Conservation (phyloP, 2,113 vertebrate species). For the Probosciger aterrimus region DNA sequence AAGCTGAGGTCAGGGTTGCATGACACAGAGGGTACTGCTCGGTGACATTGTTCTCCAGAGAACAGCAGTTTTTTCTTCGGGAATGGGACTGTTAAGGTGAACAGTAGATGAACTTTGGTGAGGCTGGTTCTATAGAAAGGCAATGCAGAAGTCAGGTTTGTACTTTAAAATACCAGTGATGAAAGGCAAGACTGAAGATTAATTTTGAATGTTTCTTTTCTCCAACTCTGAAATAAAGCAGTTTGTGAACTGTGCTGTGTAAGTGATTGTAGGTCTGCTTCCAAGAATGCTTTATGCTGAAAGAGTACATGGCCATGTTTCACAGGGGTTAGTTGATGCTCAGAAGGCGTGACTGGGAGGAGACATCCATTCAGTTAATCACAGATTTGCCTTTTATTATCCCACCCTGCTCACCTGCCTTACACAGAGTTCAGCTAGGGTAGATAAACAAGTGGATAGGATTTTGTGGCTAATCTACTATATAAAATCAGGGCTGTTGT, state of each 20-base stretch:
- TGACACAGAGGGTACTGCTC: neutral
- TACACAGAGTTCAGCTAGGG: neutral
- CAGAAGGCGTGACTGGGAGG: neutral
- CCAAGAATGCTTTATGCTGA: neutral
- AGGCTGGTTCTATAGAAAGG: neutral
- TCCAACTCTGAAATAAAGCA: neutral
- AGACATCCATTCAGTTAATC: neutral
- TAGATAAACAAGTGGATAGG: neutral
- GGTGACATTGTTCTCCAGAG: neutral
- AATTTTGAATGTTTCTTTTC: neutral
- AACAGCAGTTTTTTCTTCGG: neutral
- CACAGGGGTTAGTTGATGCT: neutral
- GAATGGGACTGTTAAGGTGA: neutral
- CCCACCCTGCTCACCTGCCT: neutral
- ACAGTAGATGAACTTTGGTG: neutral
- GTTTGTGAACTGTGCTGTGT: neutral
- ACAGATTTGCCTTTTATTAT: neutral
- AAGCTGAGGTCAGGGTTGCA: neutral
- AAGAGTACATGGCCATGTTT: neutral
- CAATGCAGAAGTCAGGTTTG: neutral
- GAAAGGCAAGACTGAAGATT: neutral
- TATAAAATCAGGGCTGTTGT: neutral
- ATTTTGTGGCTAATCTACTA: neutral
- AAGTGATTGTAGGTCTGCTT: neutral
- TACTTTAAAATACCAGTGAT: neutral